phyloP scores from a whole-genome alignment of 2,113 vertebrate genomes.

The Dolichallabes microphthalmus region DNA sequence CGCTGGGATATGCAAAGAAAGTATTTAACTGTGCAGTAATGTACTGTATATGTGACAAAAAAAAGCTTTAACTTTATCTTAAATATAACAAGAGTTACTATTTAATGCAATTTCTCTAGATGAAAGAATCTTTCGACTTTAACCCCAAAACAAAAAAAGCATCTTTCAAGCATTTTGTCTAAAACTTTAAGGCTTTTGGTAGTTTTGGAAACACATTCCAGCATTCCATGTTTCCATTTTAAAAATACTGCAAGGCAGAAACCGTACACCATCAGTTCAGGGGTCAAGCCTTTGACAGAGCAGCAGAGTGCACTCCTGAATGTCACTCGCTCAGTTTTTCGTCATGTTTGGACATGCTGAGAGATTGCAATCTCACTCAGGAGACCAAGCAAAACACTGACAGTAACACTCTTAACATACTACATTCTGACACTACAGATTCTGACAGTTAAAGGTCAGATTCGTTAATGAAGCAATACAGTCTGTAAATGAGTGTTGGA shows the following conservation, averaged over 20 bases:
- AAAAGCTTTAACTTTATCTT: too few relatives aligned
- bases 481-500: background rate
- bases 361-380: background rate
- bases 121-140: background rate
- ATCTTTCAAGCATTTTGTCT: background rate
- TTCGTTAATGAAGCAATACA: background rate
- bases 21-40: too few relatives aligned
- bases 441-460: too few relatives aligned
- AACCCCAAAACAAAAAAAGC: background rate
- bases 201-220: background rate
- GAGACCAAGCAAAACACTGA: background rate
- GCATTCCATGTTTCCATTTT: background rate
- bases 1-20: too few relatives aligned
- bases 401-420: background rate
- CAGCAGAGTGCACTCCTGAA: background rate
- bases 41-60: too few relatives aligned
- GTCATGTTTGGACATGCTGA: slow-evolving; percentile 13
- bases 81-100: background rate
- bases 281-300: background rate
- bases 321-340: background rate
- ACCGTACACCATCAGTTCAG: background rate
- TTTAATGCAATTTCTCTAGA: background rate
- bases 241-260: slow-evolving; percentile 1
- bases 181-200: background rate
- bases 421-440: background rate